These are phyloP conservation scores for Aphelocoma californica DNA, from an alignment of 2,797 vertebrate genomes.

Conservation along the genomic window DNA sequence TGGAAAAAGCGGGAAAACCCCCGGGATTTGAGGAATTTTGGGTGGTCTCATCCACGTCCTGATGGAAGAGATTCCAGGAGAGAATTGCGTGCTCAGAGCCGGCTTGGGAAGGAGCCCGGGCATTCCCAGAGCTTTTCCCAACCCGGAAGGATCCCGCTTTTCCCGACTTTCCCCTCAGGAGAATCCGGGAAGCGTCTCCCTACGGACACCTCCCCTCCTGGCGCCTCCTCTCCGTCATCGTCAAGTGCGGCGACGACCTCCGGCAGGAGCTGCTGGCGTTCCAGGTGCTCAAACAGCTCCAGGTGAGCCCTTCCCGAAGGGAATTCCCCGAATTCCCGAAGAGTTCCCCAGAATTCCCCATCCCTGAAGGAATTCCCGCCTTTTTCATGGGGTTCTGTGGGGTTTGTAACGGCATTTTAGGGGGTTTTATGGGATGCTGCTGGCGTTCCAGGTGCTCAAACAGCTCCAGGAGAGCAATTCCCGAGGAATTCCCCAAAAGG, in stretches of 20 bases:
- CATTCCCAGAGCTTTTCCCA: neutral
- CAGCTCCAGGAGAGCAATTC: no score
- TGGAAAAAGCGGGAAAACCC: no score
- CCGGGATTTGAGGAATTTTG: neutral
- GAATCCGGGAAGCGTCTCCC: conserved; percentile 91
- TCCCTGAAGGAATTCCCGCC: no score
- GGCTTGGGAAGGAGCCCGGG: neutral
- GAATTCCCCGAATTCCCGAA: no score
- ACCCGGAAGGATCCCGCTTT: fast-evolving
- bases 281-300: conserved; percentile 92
- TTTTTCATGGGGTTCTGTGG: no score
- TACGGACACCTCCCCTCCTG: conserved; percentile 93
- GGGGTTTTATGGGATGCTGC: no score
- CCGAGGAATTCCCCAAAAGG: no score
- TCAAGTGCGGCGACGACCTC: conserved; percentile 95
- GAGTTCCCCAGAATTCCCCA: neutral
- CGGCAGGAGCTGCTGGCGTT: conserved; percentile 93
- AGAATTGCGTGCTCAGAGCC: neutral
- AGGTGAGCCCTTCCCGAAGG: conserved; percentile 72
- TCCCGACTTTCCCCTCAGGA: conserved; percentile 65
- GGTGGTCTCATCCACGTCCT: fast-evolving
- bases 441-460: no score
- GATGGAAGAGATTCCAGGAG: neutral
- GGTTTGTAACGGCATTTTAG: no score
- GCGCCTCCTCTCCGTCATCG: conserved; percentile 93